Base-by-base conservation (phyloP, 2,888 invertebrate species). In the Nomada goodeniana region DNA sequence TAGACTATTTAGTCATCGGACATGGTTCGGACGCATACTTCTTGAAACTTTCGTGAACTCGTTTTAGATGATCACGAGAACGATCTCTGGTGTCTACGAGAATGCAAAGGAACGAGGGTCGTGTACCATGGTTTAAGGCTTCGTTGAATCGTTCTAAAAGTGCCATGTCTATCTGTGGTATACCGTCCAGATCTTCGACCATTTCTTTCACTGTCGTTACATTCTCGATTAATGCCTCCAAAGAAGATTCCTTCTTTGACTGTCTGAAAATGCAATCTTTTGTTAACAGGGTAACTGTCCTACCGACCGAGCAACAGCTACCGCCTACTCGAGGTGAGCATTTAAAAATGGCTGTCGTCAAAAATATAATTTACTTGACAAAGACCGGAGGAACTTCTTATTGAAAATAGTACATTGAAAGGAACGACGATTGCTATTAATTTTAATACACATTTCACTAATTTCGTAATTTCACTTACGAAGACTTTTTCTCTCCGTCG, bases 21-120 rank as follows among this genome's bases (percentile, higher is more conserved):
- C 92, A 92, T 29, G 91, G 91, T 69, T 89, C 72, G 5, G 86
- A 78, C 1, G 83, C 87, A 72, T 91, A 90, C 52, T 65, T 50
- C 44, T 87, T 88, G 59, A 92, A 93, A 23, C 82, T 83, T 20
- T 76, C 80, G 61, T 92, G 91, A 4, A 87, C 73, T n/a, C 61
- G 64, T n/a, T 53, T 73, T 60, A 93, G 83, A 83, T 91, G 88
- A 75, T 90, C 76, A 55, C 84, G 83, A 4, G 89, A 80, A 7
- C 80, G 77, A 15, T 76, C 47, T 80, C 84, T 90, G 2, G 89
- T 90, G 1, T 90, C 88, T 65, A 83, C 83, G 20, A 93, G 80
- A 0, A 90, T 76, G 1, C 29, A 53, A 1, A 92, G 75, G 82
- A 91, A 86, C 0, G 76, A 76, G 9, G 71, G 78, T 3, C 87